These are phyloP conservation scores for Dryas iulia DNA, from an alignment of 1,140 invertebrate genomes.

Conservation along the genomic window DNA sequence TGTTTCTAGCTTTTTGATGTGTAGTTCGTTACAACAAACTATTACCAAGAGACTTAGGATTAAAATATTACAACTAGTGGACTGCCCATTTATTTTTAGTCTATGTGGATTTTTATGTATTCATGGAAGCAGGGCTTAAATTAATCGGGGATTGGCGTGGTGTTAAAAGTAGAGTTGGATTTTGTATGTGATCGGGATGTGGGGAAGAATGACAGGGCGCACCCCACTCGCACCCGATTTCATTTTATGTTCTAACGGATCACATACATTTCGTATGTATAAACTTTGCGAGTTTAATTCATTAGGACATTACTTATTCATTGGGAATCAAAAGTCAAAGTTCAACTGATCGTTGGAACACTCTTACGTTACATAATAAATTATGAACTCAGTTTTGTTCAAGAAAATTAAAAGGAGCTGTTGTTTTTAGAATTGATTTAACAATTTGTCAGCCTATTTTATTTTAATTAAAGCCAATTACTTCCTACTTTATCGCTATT, in stretches of 20 bases:
- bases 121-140: background rate
- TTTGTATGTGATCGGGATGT: background rate
- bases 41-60: background rate
- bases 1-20: too few species aligned
- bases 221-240: constrained; percentile 9
- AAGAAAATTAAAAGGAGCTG: too few species aligned
- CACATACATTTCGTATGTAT: constrained; percentile 7
- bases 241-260: constrained; percentile 14
- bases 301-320: background rate
- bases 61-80: constrained; percentile 1
- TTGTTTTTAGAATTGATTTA: too few species aligned
- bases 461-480: too few species aligned
- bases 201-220: background rate
- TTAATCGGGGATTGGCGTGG: background rate
- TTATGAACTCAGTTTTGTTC: too few species aligned
- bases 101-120: background rate
- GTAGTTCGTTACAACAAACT: background rate
- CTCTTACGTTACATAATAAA: background rate
- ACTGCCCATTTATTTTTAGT: background rate
- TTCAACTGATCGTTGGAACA: background rate
- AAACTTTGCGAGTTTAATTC: constrained; percentile 11
- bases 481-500: too few species aligned
- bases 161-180: background rate
- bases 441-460: too few species aligned
- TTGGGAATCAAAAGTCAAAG: background rate